Evolutionary conservation across 1,140 invertebrate genomes (phyloP).

Genomic region (Aricia agestis): DNA sequence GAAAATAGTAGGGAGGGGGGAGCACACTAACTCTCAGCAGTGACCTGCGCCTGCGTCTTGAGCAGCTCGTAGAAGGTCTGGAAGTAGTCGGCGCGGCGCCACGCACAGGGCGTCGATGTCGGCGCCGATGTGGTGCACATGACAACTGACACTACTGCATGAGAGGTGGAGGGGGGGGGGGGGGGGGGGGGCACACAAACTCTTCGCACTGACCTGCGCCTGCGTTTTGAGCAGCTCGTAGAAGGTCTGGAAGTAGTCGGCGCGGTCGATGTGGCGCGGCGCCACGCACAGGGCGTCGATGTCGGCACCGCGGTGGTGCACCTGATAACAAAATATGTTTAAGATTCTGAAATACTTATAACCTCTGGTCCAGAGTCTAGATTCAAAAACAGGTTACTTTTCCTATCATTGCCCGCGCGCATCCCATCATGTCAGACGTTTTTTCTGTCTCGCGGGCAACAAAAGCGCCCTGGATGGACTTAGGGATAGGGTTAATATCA

Average conservation of each 20-base stretch:
- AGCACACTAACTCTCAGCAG: no score
- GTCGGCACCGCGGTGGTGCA: constrained; percentile 98
- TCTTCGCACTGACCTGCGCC: constrained; percentile 80
- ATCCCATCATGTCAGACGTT: no score
- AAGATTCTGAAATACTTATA: no score
- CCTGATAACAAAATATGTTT: constrained; percentile 67
- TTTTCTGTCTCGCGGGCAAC: no score
- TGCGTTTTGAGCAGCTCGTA: constrained; percentile 93
- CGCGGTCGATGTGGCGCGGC: constrained; percentile 94
- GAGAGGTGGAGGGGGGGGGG: no score
- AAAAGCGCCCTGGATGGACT: no score
- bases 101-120: constrained; percentile 99
- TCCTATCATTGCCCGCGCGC: no score
- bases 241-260: constrained; percentile 97
- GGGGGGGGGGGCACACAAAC: no score
- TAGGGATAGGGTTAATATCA: no score
- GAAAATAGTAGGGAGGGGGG: no score
- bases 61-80: constrained; percentile 94
- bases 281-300: constrained; percentile 99
- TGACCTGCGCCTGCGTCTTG: constrained; percentile 91
- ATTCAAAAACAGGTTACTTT: no score
- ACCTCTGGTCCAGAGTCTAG: no score
- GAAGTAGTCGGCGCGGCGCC: constrained; percentile 97
- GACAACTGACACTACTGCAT: constrained; percentile 27
- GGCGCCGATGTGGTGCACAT: constrained; percentile 97